Evolutionary conservation across 2,888 invertebrate species (phyloP), one percentile per base, ranked within the genome.

Genomic region (Rhaphigaster nebulosa): DNA sequence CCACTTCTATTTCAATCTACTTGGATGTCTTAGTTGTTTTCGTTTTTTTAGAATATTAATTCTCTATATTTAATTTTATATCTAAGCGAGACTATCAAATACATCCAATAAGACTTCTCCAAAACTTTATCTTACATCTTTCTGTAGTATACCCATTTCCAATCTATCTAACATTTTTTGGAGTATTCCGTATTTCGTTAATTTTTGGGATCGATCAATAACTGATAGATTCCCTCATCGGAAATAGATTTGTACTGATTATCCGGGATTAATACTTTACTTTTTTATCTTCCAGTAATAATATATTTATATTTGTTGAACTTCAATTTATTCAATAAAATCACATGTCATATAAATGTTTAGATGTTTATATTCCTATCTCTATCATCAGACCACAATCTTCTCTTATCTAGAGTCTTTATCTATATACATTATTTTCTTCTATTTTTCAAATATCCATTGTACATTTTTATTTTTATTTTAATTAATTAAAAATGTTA

Each of bases 1-100:
- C 65, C 88, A 88, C 88, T 88, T 88, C 88, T 88, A 88, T 41
- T 41, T 41, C 41, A 56, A 38, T 56, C 60, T 88, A 56, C 41
- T 18, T 26, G 38, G 1, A n/a, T 88, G n/a, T 41, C 41, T 60
- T 60, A 60, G 5, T 41, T 38, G 6, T 26, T 88, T 38, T 60
- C 41, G 26, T 56, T 41, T 38, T 26, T 41, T 23, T 26, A n/a
- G 2, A 34, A 38, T 26, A 54, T 23, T 88, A 8, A 34, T 76
- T 76, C 38, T 18, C 18, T 38, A 10, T 76, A 6, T 76, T 20
- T 76, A 34, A 38, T 76, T 38, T 23, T 20, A 84, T 15, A 15
- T 41, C 26, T 20, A 13, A 26, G 45, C 23, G 84, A 84, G 45
- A 50, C 84, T 84, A 84, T 84, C 80, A 80, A 80, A 41, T 26